Percentiles rank a stretch among this genome's conserved stretches.
Conservation (phyloP, 1,140 invertebrate genomes). For the Aporrectodea caliginosa region DNA sequence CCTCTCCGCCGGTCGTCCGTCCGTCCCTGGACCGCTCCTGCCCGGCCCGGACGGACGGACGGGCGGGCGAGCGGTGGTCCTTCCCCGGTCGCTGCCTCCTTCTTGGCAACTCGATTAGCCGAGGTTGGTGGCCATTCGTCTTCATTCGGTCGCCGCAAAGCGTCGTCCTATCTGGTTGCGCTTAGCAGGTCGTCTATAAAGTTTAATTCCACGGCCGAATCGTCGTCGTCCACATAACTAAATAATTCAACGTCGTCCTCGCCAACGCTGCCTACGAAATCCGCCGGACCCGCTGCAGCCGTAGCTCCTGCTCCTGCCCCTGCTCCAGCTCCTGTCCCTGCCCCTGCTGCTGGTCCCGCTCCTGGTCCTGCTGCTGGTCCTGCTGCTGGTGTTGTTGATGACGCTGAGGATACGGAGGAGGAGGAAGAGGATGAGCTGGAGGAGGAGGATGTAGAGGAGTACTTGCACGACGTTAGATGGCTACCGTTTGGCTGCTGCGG, state of each 20-base stretch:
- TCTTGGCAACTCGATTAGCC: neutral
- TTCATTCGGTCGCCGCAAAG: neutral
- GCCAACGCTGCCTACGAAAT: neutral
- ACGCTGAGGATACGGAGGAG: no score
- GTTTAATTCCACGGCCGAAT: neutral
- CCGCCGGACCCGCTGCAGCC: no score
- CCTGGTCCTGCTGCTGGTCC: no score
- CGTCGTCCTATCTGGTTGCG: neutral
- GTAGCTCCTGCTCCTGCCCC: neutral
- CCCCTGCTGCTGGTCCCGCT: neutral
- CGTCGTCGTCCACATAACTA: neutral
- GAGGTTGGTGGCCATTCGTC: neutral
- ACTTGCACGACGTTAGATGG: neutral
- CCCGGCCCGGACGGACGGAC: no score
- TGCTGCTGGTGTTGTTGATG: no score
- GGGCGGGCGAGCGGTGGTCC: neutral
- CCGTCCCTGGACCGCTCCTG: no score
- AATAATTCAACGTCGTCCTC: neutral
- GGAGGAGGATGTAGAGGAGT: no score
- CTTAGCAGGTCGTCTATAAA: neutral
- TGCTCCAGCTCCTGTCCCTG: neutral
- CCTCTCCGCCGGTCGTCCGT: no score
- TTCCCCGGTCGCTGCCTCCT: no score
- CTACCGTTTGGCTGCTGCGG: no score
- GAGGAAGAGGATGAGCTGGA: no score